Evolutionary conservation across 2,797 vertebrate genomes (phyloP), one percentile per base, ranked within the genome.

Genomic region (Mycteria americana): DNA sequence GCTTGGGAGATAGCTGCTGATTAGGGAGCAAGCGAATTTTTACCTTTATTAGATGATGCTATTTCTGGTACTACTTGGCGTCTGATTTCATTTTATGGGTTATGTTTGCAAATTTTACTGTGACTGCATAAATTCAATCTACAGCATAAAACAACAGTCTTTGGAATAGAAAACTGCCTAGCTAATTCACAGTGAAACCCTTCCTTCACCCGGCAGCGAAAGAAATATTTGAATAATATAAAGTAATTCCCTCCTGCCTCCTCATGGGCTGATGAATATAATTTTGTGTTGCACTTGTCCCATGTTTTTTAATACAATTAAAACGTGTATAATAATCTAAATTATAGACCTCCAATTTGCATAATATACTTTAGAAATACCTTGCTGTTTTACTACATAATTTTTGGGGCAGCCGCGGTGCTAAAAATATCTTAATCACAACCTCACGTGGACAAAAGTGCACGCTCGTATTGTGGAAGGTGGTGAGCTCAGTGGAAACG

Each of bases 331-430:
- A 94, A 91, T 70, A 81, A 63, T 33, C 50, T 74, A 93, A 92
- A 84, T 95, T 91, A 78, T 27, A 94, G 79, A 64, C 43, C 18
- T 91, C 51, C 39, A 63, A 67, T 95, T 89, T 92, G 45, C 78
- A 77, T 53, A 85, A 87, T 60, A 53, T 33, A 69, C 77, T 87
- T 96, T 31, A 89, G 88, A 91, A 96, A 86, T 54, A 72, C 43
- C 0, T 2, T 19, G 54, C 33, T 75, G 69, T 28, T 88, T 76
- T 57, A 65, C 74, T 25, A 45, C 17, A 0, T 73, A 33, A 60
- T 92, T 85, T 78, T 46, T 9, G 15, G 25, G 76, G 22, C 13
- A 69, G 31, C 50, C 24, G 17, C 0, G 3, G 51, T 17, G 16
- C 67, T 85, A 59, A 78, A 89, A 73, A 30, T 27, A 9, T 30